Conservation (phyloP, 2,113 vertebrate species). For the Etheostoma cragini region DNA sequence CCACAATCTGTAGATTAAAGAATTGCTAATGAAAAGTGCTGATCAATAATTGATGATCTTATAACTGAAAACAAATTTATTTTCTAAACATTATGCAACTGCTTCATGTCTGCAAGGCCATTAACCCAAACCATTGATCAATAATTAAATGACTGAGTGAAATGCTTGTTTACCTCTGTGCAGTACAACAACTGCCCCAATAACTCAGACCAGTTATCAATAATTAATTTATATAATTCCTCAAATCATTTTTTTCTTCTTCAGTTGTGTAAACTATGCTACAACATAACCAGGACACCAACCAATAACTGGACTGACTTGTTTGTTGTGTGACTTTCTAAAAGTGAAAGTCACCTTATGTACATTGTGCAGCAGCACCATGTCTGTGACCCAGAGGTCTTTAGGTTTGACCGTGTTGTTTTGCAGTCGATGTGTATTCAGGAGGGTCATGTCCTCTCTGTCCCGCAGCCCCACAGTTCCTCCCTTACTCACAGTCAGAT, state of each 20-base stretch:
- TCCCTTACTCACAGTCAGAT: conserved; percentile 87
- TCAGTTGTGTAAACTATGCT: neutral
- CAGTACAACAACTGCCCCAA: conserved; percentile 31
- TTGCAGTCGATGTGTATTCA: conserved; percentile 81
- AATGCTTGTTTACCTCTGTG: conserved; percentile 40
- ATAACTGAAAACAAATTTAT: conserved; percentile 34
- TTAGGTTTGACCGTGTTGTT: conserved; percentile 84
- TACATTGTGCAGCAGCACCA: conserved; percentile 85
- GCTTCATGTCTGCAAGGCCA: conserved; percentile 30
- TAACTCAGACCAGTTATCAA: conserved; percentile 27
- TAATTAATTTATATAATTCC: conserved; percentile 22
- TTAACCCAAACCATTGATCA: conserved; percentile 48
- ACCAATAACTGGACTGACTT: neutral
- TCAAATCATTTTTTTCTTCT: neutral
- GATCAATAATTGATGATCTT: conserved; percentile 50
- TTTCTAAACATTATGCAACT: conserved; percentile 45
- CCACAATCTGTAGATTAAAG: conserved; percentile 27
- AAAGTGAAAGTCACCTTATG: conserved; percentile 83
- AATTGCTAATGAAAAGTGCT: conserved; percentile 25
- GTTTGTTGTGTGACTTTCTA: neutral
- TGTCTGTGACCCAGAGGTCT: conserved; percentile 88
- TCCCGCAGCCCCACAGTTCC: conserved; percentile 85
- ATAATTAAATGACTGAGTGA: conserved; percentile 53
- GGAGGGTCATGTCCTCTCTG: conserved; percentile 81
- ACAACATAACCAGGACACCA: neutral